Evolutionary conservation across 2,113 vertebrate genomes (phyloP).

Genomic region (Petrocephalus microphthalmus): DNA sequence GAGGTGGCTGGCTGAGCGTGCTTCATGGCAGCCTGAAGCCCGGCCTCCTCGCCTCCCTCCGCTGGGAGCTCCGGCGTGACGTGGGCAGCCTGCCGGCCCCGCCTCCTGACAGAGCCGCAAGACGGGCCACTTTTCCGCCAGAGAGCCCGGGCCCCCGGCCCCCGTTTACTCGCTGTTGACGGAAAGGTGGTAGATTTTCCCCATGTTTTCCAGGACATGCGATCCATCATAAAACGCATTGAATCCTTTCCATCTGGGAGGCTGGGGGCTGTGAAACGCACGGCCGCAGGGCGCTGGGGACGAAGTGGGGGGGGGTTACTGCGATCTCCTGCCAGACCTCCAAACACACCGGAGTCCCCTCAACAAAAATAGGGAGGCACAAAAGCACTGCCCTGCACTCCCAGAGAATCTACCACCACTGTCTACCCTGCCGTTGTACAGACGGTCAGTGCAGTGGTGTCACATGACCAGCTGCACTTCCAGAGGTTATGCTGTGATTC

Average conservation of each 20-base stretch:
- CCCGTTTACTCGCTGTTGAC: not conserved
- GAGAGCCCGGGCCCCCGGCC: not conserved
- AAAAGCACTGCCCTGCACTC: not conserved
- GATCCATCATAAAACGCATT: not conserved
- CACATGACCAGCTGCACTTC: not conserved
- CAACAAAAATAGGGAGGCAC: not conserved
- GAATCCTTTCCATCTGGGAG: slow-evolving; percentile 13
- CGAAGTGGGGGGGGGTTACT: not conserved
- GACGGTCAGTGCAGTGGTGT: not conserved
- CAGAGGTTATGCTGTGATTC: not conserved
- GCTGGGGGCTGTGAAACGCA: not conserved
- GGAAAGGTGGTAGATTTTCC: not conserved
- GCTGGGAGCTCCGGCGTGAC: not conserved
- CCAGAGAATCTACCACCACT: not conserved
- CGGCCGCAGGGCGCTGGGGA: not conserved
- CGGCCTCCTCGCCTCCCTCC: not conserved
- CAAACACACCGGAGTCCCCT: not conserved
- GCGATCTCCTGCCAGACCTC: not conserved
- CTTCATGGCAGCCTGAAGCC: not conserved
- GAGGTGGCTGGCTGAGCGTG: not conserved
- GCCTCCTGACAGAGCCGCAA: not conserved
- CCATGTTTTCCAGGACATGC: not conserved
- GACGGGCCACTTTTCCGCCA: slow-evolving; percentile 1
- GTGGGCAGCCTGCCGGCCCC: no score
- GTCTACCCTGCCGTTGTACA: not conserved